A percentile compares a stretch with the other conserved stretches of the same genome.
Conservation (phyloP, 30 jellyfish, hydroid and myxozoan genomes). For the Hydractinia echinata region DNA sequence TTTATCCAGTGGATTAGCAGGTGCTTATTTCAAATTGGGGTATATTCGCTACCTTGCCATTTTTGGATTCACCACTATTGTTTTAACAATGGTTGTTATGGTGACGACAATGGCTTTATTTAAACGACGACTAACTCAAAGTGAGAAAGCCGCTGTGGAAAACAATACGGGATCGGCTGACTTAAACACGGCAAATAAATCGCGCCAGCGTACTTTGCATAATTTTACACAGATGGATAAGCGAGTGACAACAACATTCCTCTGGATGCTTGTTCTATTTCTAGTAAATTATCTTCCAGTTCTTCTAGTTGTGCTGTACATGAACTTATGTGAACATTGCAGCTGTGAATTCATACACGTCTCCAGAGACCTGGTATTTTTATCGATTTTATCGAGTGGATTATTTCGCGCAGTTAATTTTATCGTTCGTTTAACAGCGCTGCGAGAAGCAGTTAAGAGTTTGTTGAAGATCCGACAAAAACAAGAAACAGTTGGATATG, state of each 20-base stretch:
- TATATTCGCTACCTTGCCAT: slow-evolving; percentile 28
- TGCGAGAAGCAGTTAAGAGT: slow-evolving; percentile 15
- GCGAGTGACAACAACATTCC: slow-evolving; percentile 17
- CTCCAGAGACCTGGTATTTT: slow-evolving; percentile 14
- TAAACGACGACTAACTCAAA: slow-evolving; percentile 13
- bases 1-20: slow-evolving; percentile 9
- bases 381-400: slow-evolving; percentile 21
- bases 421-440: slow-evolving; percentile 20
- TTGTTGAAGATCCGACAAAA: too few species aligned
- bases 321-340: slow-evolving; percentile 20
- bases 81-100: slow-evolving; percentile 27
- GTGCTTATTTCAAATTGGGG: slow-evolving; percentile 23
- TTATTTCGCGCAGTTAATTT: slow-evolving; percentile 21
- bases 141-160: slow-evolving; percentile 6
- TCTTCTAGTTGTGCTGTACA: background rate
- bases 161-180: background rate
- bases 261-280: slow-evolving; percentile 7
- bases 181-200: background rate
- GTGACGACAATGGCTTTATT: slow-evolving; percentile 6
- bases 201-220: slow-evolving; percentile 5
- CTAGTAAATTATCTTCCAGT: slow-evolving; percentile 24
- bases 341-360: slow-evolving; percentile 23
- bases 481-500: too few species aligned
- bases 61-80: slow-evolving; percentile 14
- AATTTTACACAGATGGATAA: slow-evolving; percentile 11